A percentile compares a stretch with the other conserved stretches of the same genome.
Evolutionary conservation across 2,888 invertebrate genomes (phyloP).

Genomic region (Pollenia griseotomentosa): DNA sequence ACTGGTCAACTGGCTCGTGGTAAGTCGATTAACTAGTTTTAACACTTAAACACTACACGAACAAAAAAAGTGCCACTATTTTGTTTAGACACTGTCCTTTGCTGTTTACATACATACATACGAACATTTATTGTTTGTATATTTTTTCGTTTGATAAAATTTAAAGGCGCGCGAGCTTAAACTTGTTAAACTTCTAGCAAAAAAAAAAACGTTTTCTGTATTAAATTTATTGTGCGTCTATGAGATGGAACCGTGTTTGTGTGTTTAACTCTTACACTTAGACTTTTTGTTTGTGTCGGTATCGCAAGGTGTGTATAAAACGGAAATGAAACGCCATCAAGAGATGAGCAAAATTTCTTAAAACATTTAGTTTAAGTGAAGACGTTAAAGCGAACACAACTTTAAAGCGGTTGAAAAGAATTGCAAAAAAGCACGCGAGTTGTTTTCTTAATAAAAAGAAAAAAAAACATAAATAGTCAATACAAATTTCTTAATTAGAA

Average conservation of each 20-base stretch:
- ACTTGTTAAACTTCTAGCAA: slow-evolving; percentile 26
- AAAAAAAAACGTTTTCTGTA: neutral
- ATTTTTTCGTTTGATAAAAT: slow-evolving; percentile 15
- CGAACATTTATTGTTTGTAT: too few species aligned
- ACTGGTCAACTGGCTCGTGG: slow-evolving; percentile 9
- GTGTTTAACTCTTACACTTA: neutral
- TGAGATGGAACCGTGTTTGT: slow-evolving; percentile 3
- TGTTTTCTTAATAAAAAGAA: slow-evolving; percentile 12
- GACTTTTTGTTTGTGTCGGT: slow-evolving; percentile 9
- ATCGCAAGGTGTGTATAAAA: slow-evolving; percentile 65
- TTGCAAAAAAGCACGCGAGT: slow-evolving; percentile 25
- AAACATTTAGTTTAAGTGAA: slow-evolving; percentile 73
- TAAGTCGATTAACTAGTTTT: slow-evolving; percentile 56
- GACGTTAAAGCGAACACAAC: slow-evolving; percentile 72
- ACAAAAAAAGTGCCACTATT: slow-evolving; percentile 18
- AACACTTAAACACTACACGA: slow-evolving; percentile 10
- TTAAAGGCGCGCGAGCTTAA: slow-evolving; percentile 49
- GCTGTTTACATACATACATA: neutral
- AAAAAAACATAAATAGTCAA: slow-evolving; percentile 8
- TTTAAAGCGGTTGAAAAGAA: slow-evolving; percentile 37
- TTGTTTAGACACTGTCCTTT: slow-evolving; percentile 52
- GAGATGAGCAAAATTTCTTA: slow-evolving; percentile 61
- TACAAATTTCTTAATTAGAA: slow-evolving; percentile 28
- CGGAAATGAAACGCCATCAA: slow-evolving; percentile 71
- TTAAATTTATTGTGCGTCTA: slow-evolving; percentile 32